phyloP scores from a whole-genome alignment of 2,888 invertebrate genomes.

The Timandra comae region DNA sequence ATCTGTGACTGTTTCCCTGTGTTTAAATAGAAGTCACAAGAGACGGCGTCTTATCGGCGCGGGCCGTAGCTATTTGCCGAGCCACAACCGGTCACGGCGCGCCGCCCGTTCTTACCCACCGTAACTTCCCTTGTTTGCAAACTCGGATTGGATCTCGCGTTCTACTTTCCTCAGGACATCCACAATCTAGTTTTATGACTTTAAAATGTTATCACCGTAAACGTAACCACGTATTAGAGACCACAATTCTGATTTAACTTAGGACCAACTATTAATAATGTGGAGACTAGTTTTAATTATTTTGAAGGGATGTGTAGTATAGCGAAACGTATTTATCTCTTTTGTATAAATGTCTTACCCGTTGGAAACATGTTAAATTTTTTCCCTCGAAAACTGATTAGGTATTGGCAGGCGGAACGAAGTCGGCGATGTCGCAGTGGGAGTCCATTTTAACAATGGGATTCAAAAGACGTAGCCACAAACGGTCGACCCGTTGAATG shows the following conservation, averaged over 20 bases:
- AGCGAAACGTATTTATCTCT: too few species aligned
- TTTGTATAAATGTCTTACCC: conserved; percentile 25
- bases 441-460: conserved; percentile 52
- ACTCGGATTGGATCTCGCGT: conserved; percentile 73
- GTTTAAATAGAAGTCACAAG: conserved; percentile 71
- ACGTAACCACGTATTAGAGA: conserved; percentile 38
- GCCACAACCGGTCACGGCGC: conserved; percentile 45
- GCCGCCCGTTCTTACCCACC: conserved; percentile 36
- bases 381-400: conserved; percentile 31
- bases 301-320: too few species aligned
- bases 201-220: conserved; percentile 59
- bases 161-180: conserved; percentile 69
- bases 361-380: conserved; percentile 8
- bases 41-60: conserved; percentile 68
- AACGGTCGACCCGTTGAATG: conserved; percentile 45
- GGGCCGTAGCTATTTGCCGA: conserved; percentile 60
- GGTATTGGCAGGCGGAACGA: conserved; percentile 42
- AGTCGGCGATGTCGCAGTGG: conserved; percentile 56
- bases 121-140: conserved; percentile 75
- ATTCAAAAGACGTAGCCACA: conserved; percentile 49
- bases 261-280: too few species aligned
- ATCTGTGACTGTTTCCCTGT: conserved; percentile 67
- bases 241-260: conserved; percentile 46
- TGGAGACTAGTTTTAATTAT: too few species aligned
- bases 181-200: conserved; percentile 73